Percentiles rank a stretch among this genome's conserved stretches.
These are phyloP conservation scores for Tuta absoluta DNA, from an alignment of 2,888 invertebrate genomes.

Conservation along the genomic window DNA sequence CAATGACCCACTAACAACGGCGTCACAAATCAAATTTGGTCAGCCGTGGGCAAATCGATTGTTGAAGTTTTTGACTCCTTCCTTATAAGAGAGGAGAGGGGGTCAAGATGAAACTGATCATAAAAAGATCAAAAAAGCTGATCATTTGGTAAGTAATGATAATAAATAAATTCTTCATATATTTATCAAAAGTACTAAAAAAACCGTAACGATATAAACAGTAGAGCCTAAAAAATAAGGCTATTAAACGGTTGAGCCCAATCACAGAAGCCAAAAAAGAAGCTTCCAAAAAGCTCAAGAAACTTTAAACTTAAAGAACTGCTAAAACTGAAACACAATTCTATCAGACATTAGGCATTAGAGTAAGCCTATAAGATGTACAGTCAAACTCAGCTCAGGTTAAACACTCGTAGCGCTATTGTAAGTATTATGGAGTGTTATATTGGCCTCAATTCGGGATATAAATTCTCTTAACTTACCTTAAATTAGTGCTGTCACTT, in stretches of 20 bases:
- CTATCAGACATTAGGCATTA: background rate
- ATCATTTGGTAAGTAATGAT: no score
- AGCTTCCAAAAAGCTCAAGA: background rate
- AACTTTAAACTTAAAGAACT: conserved; percentile 3
- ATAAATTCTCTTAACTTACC: no score
- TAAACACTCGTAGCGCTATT: no score
- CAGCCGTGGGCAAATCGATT: conserved; percentile 27
- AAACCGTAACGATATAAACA: background rate
- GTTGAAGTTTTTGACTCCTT: conserved; percentile 28
- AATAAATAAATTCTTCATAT: no score
- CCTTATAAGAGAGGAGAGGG: conserved; percentile 19
- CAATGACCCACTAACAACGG: conserved; percentile 29
- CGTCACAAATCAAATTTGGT: conserved; percentile 21
- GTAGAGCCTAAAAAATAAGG: background rate
- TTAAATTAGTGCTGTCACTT: no score
- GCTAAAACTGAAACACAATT: background rate
- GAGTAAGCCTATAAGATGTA: conserved; percentile 3
- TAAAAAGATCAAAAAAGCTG: no score
- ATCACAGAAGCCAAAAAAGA: conserved; percentile 5
- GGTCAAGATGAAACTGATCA: conserved; percentile 22
- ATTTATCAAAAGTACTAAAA: no score
- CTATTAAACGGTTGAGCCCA: no score
- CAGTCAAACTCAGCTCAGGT: no score
- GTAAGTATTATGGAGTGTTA: no score
- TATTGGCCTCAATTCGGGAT: no score